Conservation (phyloP, 1,140 invertebrate species). For the Pachyrhynchus sulphureomaculatus region DNA sequence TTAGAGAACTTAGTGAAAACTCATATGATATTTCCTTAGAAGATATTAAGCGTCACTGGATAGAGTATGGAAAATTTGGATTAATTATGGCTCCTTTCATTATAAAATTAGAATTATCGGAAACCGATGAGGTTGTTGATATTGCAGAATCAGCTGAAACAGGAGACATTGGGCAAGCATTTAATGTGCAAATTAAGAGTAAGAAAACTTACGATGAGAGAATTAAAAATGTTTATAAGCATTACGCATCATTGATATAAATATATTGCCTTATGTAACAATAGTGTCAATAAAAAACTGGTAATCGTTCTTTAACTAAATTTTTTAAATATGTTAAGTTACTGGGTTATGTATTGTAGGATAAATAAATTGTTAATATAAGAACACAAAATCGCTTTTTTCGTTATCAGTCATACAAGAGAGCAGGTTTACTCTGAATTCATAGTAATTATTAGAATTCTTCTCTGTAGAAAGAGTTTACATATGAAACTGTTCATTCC, state of each 20-base stretch:
- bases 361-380: too few species aligned
- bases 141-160: conserved; percentile 30
- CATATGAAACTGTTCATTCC: too few species aligned
- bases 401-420: too few species aligned
- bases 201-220: conserved; percentile 28
- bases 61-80: conserved; percentile 36
- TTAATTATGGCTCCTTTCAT: conserved; percentile 19
- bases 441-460: too few species aligned
- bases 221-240: conserved; percentile 28
- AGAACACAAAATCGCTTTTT: too few species aligned
- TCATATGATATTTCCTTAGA: conserved; percentile 51
- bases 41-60: conserved; percentile 51
- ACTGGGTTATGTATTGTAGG: too few species aligned
- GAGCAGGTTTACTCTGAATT: too few species aligned
- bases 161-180: conserved; percentile 15
- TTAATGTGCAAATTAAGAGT: conserved; percentile 24
- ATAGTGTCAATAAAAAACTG: too few species aligned
- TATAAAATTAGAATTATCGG: conserved; percentile 27
- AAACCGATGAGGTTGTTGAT: conserved; percentile 32
- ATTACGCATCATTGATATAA: conserved; percentile 27
- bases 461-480: too few species aligned
- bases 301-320: too few species aligned
- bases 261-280: too few species aligned
- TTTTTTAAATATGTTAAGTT: too few species aligned
- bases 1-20: conserved; percentile 50